Conservation (phyloP, 1,140 invertebrate species). For the Rhynchophorus ferrugineus region DNA sequence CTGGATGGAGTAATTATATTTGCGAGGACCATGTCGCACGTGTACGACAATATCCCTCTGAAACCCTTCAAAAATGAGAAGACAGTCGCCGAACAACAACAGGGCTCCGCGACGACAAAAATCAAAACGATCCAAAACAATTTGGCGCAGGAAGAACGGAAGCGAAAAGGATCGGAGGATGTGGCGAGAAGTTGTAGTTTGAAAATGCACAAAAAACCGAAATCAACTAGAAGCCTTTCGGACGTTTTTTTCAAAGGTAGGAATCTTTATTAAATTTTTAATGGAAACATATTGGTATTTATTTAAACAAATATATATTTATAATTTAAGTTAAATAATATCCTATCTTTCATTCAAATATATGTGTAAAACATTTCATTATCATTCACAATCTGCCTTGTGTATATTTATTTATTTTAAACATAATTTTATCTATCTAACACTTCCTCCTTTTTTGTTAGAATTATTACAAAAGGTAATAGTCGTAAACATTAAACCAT, state of each 20-base stretch:
- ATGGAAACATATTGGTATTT: constrained; percentile 2
- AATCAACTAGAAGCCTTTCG: constrained; percentile 28
- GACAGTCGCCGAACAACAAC: constrained; percentile 5
- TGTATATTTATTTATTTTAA: too few relatives aligned
- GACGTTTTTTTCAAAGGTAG: constrained; percentile 29
- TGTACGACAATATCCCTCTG: constrained; percentile 34
- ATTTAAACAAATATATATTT: constrained; percentile 1
- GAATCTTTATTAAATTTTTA: not conserved
- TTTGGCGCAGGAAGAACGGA: constrained; percentile 19
- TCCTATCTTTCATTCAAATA: too few relatives aligned
- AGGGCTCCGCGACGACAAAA: constrained; percentile 11
- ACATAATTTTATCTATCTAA: too few relatives aligned
- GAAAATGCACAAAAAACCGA: constrained; percentile 23
- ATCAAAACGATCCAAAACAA: constrained; percentile 28
- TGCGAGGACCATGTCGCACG: constrained; percentile 13
- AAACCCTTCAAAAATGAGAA: constrained; percentile 26
- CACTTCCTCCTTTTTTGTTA: too few relatives aligned
- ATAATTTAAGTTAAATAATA: too few relatives aligned
- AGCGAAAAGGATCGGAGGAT: constrained; percentile 29
- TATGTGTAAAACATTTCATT: too few relatives aligned
- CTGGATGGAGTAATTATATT: not conserved
- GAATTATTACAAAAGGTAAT: too few relatives aligned
- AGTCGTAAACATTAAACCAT: too few relatives aligned
- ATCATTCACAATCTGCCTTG: too few relatives aligned
- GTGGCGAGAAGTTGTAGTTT: constrained; percentile 19